Conservation (phyloP, 2,888 invertebrate species). For the Dolomedes plantarius region DNA sequence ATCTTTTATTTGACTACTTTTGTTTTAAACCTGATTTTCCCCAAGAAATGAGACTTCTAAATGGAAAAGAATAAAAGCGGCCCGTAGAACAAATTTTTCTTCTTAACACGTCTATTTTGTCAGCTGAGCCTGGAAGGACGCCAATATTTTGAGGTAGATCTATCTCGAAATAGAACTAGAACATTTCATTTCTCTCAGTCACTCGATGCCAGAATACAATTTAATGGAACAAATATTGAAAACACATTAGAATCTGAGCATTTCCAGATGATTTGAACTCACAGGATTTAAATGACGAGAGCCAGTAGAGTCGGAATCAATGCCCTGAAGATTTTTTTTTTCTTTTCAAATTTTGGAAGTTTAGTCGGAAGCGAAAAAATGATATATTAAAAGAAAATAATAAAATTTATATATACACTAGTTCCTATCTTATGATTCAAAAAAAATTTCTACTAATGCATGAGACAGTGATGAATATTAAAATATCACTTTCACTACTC, state of each 20-base stretch:
- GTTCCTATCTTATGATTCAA: too few species aligned
- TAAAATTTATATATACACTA: too few species aligned
- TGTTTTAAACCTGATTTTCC: constrained; percentile 70
- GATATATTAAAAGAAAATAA: too few species aligned
- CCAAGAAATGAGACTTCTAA: constrained; percentile 33
- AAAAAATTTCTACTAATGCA: too few species aligned
- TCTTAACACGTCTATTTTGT: constrained; percentile 21
- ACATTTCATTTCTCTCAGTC: not conserved
- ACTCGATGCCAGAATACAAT: not conserved
- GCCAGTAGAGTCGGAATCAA: not conserved
- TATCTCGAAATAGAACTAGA: not conserved
- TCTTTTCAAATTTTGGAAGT: too few species aligned
- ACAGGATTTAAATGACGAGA: not conserved
- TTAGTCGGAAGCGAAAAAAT: too few species aligned
- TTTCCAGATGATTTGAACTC: not conserved
- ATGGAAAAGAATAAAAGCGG: not conserved
- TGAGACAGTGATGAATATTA: too few species aligned
- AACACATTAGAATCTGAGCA: not conserved
- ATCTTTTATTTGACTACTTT: constrained; percentile 18
- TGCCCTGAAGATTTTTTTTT: too few species aligned
- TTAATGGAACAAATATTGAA: constrained; percentile 6
- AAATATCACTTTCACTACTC: too few species aligned
- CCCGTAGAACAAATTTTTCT: constrained; percentile 3
- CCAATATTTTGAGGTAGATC: constrained; percentile 47
- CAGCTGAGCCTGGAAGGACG: constrained; percentile 28